Base-by-base conservation (phyloP, 2,113 vertebrate genomes). In the Nerophis lumbriciformis region DNA sequence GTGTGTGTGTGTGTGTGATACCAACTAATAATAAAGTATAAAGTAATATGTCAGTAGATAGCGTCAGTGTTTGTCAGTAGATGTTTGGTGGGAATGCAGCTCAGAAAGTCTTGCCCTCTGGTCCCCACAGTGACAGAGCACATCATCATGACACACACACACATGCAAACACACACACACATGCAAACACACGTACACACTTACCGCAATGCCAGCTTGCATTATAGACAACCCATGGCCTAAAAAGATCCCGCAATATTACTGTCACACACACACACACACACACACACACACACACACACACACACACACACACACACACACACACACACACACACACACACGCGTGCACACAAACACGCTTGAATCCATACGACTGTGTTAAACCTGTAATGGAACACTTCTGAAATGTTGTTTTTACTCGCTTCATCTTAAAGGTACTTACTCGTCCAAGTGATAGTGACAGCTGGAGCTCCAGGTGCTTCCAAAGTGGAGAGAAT, bases 101-200 rank as follows among this genome's bases (percentile, higher is more conserved):
- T 76, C 73, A 84, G 79, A 80, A 79, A 79, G 69, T 55, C 53
- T 48, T 85, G 75, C 84, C 85, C 86, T 76, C 74, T 84, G 83
- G 85, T 94, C 94, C 89, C 85, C 82, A 68, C 88, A 69, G 79
- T 92, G 94, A 94, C 93, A 94, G 88, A 87, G 90, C 87, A 90
- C 91, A 91, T 94, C 91, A 91, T 92, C 92, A 80, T 75, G 83
- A 86, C 79, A 71, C 63, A 54, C 68, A 72, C 78, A 63, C 58
- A 55, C 52, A 65, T 69, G 55, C 50, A 53, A 68, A 61, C 48
- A 73, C 65, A 35, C 16, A 68, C 47, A 58, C 51, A 66, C 69
- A 59, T 44, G 49, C 71, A 63, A 50, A 73, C 65, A 35, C 16
- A 65, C 28, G 4, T 3, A 61, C 42, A 48, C 47, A 62, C 69